Base-by-base conservation (phyloP, 2,797 vertebrate species). In the Artibeus lituratus region DNA sequence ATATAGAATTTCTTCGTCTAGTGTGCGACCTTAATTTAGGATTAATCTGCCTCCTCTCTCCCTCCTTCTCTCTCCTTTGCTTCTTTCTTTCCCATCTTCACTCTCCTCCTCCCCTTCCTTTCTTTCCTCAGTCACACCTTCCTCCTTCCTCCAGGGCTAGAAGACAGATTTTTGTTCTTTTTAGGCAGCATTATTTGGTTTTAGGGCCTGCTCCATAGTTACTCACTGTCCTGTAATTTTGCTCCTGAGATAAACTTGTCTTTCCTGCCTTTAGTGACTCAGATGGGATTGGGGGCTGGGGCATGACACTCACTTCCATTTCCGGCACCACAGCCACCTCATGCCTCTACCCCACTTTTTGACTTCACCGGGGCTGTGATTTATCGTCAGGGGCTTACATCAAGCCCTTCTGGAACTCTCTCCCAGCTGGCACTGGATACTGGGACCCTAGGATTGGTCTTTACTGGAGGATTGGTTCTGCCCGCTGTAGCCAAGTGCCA, bases 21-120 rank as follows among this genome's bases (percentile, higher is more conserved):
- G 14, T 92, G 57, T 96, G 78, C 84, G 78, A 86, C 91, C 49
- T 95, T 87, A 84, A 89, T 53, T 92, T 81, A 91, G 67, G 72
- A 37, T 2, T n/a, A n/a, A 5, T 35, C 24, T 62, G 15, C 82
- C 29, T 83, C 57, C 51, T 83, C 7, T 42, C 51, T n/a, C 26
- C 1, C 11, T 55, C 15, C 2, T 32, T 24, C 18, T 21, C 18
- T 37, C 47, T 24, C 2, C 29, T 59, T 90, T 49, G 19, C 26
- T 74, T 21, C 44, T 14, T 69, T 69, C 29, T 32, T 37, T 51
- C 32, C 26, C 15, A 0, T 32, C 5, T 10, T 57, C 59, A 62
- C 59, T 62, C 22, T 9, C 10, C 32, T 19, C 14, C 15, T 77
- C 15, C 2, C 11, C 14, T 21, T 51, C 35, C 26, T 42, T 73